A percentile compares a stretch with the other conserved stretches of the same genome.
These are phyloP conservation scores for Globodera ellingtonae DNA, from an alignment of 1,140 invertebrate genomes.

Conservation along the genomic window DNA sequence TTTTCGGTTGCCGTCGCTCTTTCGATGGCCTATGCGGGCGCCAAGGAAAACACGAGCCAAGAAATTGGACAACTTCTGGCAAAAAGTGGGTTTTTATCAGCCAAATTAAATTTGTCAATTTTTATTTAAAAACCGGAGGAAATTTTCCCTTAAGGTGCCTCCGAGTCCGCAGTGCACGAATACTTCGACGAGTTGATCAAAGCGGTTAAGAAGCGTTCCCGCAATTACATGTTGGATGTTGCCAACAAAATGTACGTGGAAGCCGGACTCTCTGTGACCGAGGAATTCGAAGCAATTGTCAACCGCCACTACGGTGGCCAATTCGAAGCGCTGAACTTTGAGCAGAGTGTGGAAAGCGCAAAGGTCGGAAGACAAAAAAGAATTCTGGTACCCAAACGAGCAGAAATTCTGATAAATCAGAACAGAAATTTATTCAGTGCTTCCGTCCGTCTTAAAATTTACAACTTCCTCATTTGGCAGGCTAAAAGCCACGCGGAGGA, in stretches of 20 bases:
- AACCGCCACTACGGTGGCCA: constrained; percentile 16
- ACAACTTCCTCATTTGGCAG: no score
- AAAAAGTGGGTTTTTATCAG: not conserved
- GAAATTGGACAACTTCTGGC: constrained; percentile 21
- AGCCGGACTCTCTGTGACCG: constrained; percentile 3
- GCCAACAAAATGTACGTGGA: constrained; percentile 19
- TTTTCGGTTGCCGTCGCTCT: constrained; percentile 24
- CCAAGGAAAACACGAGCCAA: constrained; percentile 18
- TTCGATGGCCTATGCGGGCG: constrained; percentile 18
- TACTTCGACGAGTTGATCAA: constrained; percentile 9
- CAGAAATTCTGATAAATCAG: no score
- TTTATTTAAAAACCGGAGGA: no score
- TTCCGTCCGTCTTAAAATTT: no score
- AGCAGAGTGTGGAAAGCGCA: constrained; percentile 10
- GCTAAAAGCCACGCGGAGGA: no score
- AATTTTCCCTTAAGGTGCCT: not conserved
- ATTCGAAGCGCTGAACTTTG: constrained; percentile 22
- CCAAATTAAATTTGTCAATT: not conserved
- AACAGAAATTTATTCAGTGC: no score
- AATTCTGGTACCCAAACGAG: no score
- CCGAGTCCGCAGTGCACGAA: constrained; percentile 13
- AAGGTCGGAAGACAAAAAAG: no score
- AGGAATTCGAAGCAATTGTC: not conserved
- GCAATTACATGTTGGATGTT: constrained; percentile 24
- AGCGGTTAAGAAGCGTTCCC: not conserved